Evolutionary conservation across 53 echinoderm and acorn worm genomes (phyloP), one percentile per base, ranked within the genome.

Genomic region (Mesocentrotus franciscanus): DNA sequence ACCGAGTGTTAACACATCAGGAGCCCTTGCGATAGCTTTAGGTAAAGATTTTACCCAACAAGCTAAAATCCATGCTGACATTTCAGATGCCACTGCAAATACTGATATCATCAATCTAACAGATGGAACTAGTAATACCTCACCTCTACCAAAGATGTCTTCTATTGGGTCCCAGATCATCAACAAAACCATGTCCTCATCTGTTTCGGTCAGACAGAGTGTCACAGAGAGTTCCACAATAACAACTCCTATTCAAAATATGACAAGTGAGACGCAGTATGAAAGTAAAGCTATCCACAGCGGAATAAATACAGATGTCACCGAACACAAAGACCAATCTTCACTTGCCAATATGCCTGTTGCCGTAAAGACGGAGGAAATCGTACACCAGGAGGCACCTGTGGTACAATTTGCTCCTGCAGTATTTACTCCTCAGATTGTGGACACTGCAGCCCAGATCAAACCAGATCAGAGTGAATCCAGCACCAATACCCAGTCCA

Each of bases 401-500:
- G 32, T 61, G 4, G 93, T 93, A 56, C 79, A 93, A 29, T 93
- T 79, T 93, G 93, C 93, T 22, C 59, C 93, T 39, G 15, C 59
- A 22, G 60, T 81, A 3, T 93, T 93, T 32, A 1, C 93, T 20
- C 78, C 78, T 79, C 16, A 93, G 78, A 60, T 81, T 33, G 32
- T 14, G 15, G 81, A 81, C 61, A 39, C 33, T 81, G 93, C 78
- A 61, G 79, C 81, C 11, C 81, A 79, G 93, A 60, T 81, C 16
- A 78, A 93, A 59, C 93, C 93, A 39, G 92, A 92, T 56, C 66
- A 85, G 18, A 85, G 16, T 42, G 95, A 94, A 66, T 62, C 95
- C 10, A 87, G 95, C 56, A 85, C 95, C 55, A 85, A 94, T 85
- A 94, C 95, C 22, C 59, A 91, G 66, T 4, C 66, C 35, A 66